A percentile compares a stretch with the other conserved stretches of the same genome.
Conservation (phyloP, 2,888 invertebrate genomes). For the Cephus pulcher region DNA sequence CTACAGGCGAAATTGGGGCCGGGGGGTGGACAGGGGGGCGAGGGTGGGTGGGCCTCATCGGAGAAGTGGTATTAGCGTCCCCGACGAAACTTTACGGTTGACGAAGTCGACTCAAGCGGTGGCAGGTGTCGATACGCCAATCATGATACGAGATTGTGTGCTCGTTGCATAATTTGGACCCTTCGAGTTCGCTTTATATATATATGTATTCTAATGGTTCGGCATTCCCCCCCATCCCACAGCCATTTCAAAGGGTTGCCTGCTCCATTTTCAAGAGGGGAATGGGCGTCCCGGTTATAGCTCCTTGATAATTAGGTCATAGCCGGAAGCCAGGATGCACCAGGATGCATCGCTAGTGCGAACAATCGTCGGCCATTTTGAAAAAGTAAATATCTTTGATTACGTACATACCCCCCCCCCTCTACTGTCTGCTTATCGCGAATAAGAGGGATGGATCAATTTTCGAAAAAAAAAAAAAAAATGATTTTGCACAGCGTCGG, state of each 20-base stretch:
- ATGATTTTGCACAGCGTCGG: too few species aligned
- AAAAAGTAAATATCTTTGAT: conserved; percentile 2
- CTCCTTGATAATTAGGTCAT: conserved; percentile 53
- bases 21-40: too few species aligned
- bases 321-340: conserved; percentile 18
- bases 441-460: too few species aligned
- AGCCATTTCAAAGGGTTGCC: background rate
- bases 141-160: conserved; percentile 45
- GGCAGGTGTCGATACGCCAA: conserved; percentile 57
- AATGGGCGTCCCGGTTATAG: conserved; percentile 5
- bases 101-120: conserved; percentile 38
- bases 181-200: background rate
- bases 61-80: background rate
- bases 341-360: background rate
- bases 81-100: conserved; percentile 13
- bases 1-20: background rate
- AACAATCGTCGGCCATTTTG: background rate
- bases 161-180: conserved; percentile 9
- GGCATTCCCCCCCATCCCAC: background rate
- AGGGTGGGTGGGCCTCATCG: background rate
- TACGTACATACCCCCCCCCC: conserved; percentile 11
- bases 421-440: conserved; percentile 3
- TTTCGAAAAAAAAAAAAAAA: too few species aligned
- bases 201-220: background rate
- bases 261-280: conserved; percentile 19